Percentiles rank a stretch among this genome's conserved stretches.
Conservation (phyloP, 2,888 invertebrate species). For the Agriopis leucophaearia region DNA sequence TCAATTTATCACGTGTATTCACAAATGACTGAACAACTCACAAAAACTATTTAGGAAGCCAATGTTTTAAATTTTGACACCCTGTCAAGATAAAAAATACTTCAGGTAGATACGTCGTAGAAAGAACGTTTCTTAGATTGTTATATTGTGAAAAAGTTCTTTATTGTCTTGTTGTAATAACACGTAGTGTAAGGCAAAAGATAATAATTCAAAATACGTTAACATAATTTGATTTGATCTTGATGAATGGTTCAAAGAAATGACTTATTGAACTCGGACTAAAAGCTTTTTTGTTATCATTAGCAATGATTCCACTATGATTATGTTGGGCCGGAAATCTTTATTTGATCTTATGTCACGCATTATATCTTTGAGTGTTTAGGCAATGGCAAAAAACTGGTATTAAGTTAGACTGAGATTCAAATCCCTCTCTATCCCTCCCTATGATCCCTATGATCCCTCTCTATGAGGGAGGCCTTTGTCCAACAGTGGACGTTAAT, state of each 20-base stretch:
- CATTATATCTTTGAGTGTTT: not conserved
- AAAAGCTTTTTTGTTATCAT: slow-evolving; percentile 30
- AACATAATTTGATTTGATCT: slow-evolving; percentile 64
- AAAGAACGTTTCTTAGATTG: not conserved
- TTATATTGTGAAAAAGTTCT: slow-evolving; percentile 7
- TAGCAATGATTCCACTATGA: slow-evolving; percentile 6
- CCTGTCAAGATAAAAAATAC: no score
- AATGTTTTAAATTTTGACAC: no score
- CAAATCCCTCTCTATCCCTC: no score
- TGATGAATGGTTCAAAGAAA: slow-evolving; percentile 61
- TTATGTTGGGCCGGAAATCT: slow-evolving; percentile 8
- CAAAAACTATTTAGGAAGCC: no score
- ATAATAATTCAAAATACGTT: slow-evolving; percentile 60
- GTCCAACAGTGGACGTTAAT: no score
- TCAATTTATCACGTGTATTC: no score
- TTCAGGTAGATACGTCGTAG: no score
- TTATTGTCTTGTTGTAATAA: not conserved
- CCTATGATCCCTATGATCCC: no score
- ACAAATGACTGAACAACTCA: no score
- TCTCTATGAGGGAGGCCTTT: no score
- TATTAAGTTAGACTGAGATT: no score
- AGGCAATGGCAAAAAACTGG: not conserved
- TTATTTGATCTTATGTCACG: not conserved
- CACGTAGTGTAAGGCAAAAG: slow-evolving; percentile 48
- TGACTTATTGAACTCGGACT: slow-evolving; percentile 28